Evolutionary conservation across 2,113 vertebrate species (phyloP).

Genomic region (Alethe diademata): DNA sequence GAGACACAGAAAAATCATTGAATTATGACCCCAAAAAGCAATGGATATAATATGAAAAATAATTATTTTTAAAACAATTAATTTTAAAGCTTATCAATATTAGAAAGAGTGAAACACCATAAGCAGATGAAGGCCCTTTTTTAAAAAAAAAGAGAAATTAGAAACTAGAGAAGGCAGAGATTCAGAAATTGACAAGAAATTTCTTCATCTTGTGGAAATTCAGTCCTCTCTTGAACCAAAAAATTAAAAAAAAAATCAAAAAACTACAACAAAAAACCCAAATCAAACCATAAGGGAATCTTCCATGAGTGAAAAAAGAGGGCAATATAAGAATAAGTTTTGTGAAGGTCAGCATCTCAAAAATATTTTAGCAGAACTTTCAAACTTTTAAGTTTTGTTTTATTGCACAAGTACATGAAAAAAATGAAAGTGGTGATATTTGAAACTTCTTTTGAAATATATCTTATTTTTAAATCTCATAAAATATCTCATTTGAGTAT

Average conservation of each 20-base stretch:
- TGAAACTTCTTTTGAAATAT: background rate
- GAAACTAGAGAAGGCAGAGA: background rate
- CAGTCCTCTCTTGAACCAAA: background rate
- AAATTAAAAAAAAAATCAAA: background rate
- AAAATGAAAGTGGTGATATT: background rate
- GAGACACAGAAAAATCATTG: background rate
- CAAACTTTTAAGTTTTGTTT: background rate
- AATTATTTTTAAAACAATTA: background rate
- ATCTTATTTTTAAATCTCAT: background rate
- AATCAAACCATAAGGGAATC: background rate
- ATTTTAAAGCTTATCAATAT: background rate
- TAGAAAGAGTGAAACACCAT: background rate
- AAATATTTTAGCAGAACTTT: background rate
- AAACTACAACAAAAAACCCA: too few species aligned
- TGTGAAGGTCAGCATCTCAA: background rate
- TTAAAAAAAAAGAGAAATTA: background rate
- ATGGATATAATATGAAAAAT: background rate
- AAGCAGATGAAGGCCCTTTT: background rate
- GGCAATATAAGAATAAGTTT: background rate
- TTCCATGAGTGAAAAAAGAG: background rate
- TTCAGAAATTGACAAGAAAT: background rate
- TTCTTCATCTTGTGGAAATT: background rate
- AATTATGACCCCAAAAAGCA: background rate
- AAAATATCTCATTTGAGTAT: background rate
- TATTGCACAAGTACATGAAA: background rate